These are phyloP conservation scores for Perca flavescens DNA, from an alignment of 2,113 vertebrate genomes.

Conservation along the genomic window DNA sequence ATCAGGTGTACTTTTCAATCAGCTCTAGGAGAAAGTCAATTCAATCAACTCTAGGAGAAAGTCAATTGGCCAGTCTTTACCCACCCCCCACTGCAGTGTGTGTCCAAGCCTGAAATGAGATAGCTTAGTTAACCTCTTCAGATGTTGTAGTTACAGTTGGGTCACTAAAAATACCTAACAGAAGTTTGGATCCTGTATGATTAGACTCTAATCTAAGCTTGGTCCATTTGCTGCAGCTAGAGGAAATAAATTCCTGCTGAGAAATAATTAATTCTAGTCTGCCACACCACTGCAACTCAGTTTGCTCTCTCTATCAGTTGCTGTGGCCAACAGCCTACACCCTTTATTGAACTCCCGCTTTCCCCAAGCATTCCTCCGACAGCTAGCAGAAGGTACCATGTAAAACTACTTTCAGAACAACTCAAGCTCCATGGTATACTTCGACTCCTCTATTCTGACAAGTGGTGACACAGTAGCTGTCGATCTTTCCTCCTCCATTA, in stretches of 20 bases:
- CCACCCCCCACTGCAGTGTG: too few relatives aligned
- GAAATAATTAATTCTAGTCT: conserved; percentile 56
- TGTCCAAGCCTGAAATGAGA: too few relatives aligned
- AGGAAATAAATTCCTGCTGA: conserved; percentile 6
- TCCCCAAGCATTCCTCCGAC: conserved; percentile 54
- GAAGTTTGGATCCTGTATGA: too few relatives aligned
- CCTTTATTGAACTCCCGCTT: conserved; percentile 55
- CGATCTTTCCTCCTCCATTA: conserved; percentile 80
- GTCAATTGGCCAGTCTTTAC: too few relatives aligned
- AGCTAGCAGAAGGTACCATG: conserved; percentile 68
- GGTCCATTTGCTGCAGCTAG: neutral
- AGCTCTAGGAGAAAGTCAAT: too few relatives aligned
- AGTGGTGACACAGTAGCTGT: conserved; percentile 78
- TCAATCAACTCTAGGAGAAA: too few relatives aligned
- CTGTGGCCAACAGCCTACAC: conserved; percentile 44
- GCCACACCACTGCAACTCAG: conserved; percentile 12
- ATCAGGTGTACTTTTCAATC: too few relatives aligned
- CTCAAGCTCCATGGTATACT: conserved; percentile 58
- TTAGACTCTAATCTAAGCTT: neutral
- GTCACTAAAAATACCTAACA: too few relatives aligned
- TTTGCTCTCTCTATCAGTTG: conserved; percentile 15
- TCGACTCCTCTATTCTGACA: conserved; percentile 68
- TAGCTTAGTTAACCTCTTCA: too few relatives aligned
- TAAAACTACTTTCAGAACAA: conserved; percentile 77
- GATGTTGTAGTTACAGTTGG: too few relatives aligned